A percentile compares a stretch with the other conserved stretches of the same genome.
Conservation (phyloP, 2,797 vertebrate species). For the Lepilemur septentrionalis region DNA sequence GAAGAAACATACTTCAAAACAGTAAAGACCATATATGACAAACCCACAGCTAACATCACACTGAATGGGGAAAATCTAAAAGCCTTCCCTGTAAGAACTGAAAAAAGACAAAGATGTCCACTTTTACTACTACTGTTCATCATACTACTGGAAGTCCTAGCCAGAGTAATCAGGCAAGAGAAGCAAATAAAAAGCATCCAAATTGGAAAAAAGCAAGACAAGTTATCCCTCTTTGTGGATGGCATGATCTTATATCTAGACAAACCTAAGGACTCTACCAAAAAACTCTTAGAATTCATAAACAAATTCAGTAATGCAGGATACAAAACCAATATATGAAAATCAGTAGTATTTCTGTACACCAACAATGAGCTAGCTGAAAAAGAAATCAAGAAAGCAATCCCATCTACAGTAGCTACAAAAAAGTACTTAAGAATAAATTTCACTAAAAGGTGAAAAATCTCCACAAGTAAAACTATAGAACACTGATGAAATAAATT, state of each 20-base stretch:
- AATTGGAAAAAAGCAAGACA: not conserved
- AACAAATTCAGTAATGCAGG: not conserved
- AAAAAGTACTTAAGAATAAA: not conserved
- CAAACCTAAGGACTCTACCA: not conserved
- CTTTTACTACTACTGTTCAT: not conserved
- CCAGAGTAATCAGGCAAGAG: not conserved
- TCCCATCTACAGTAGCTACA: not conserved
- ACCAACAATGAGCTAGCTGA: not conserved
- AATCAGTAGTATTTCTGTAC: not conserved
- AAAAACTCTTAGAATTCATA: not conserved
- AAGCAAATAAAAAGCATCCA: too few relatives aligned
- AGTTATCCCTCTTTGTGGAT: not conserved
- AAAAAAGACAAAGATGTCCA: not conserved
- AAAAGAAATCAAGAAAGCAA: not conserved
- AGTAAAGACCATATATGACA: not conserved
- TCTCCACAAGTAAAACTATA: not conserved
- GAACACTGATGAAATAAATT: not conserved
- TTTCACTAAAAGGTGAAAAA: not conserved
- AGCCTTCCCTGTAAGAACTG: not conserved
- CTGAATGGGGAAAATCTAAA: not conserved
- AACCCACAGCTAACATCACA: not conserved
- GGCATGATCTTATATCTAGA: not conserved
- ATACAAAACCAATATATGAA: not conserved
- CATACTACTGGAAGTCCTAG: not conserved
- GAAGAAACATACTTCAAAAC: not conserved